Evolutionary conservation across 37 sponge, comb jelly and placozoan genomes (phyloP), one percentile per base, ranked within the genome.

Genomic region (Ianthella basta): DNA sequence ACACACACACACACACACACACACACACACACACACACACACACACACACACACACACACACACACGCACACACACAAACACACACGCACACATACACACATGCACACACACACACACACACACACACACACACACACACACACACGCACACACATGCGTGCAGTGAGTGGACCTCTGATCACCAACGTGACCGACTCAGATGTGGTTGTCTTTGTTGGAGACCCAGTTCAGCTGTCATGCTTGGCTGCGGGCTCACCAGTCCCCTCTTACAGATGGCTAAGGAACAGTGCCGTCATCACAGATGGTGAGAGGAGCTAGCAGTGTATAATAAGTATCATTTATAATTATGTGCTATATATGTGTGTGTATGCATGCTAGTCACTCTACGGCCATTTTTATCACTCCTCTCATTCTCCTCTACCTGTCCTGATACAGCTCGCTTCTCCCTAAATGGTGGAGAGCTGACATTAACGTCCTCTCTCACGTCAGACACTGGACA

Each of bases 191-290:
- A 80, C 36, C 37, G 21, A 55, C 13, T 61, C 15, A 36, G 82
- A 82, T 24, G 29, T 60, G 1, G 29, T 59, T 13, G 24, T 21
- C 15, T 63, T 82, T n/a, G 33, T 16, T 61, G 66, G 41, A 14
- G 20, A 24, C 19, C 0, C 25, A 12, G 40, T 82, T 4, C 4
- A 36, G 61, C 40, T 82, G 50, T 1, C 23, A 12, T 82, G 82
- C 33, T 1, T 15, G 6, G 82, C 82, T n/a, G 39, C 65, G 4
- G 82, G 82, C 4, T 63, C 61, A 0, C 82, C 82, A 35, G 23
- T 33, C 6, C 82, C 82, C 29, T 29, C 25, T 12, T 82, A 82
- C 41, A 27, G 15, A n/a, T 82, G 82, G 82, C 19, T 54, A 24
- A 56, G 24, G 36, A 33, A 70, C 33, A 0, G 1, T 27, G 20